phyloP scores from a whole-genome alignment of 2,113 vertebrate genomes.

The Phylloscopus trochiloides region DNA sequence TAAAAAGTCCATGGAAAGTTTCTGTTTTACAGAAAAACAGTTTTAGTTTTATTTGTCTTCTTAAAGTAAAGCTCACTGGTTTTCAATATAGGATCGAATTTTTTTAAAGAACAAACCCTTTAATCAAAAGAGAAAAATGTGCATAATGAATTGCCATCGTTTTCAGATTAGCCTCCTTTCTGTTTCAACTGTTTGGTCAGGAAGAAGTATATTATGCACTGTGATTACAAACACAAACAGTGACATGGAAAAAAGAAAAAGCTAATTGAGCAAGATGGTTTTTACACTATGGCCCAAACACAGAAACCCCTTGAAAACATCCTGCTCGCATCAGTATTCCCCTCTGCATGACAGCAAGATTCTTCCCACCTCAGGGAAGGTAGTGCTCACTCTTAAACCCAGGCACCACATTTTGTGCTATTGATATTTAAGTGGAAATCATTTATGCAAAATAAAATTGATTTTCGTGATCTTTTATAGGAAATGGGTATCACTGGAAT shows the following conservation, averaged over 20 bases:
- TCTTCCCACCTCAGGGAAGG: background rate
- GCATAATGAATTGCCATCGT: fast-evolving
- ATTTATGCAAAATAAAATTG: background rate
- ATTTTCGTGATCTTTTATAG: background rate
- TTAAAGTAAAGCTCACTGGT: background rate
- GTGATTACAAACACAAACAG: background rate
- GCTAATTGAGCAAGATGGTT: background rate
- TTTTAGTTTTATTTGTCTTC: background rate
- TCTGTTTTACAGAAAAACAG: background rate
- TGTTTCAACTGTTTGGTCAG: background rate
- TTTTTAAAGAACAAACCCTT: background rate
- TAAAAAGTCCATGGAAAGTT: background rate
- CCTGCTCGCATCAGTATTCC: background rate
- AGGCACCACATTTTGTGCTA: background rate
- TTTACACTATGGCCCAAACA: background rate
- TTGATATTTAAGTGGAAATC: background rate
- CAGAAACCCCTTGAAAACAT: background rate
- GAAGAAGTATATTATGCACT: background rate
- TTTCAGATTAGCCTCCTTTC: background rate
- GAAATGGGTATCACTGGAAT: background rate
- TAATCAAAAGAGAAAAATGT: background rate
- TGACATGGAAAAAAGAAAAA: background rate
- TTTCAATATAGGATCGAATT: background rate
- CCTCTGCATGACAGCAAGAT: background rate
- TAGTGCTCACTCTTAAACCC: background rate